phyloP scores from a whole-genome alignment of 2,888 invertebrate species.

The Leptinotarsa juncta region DNA sequence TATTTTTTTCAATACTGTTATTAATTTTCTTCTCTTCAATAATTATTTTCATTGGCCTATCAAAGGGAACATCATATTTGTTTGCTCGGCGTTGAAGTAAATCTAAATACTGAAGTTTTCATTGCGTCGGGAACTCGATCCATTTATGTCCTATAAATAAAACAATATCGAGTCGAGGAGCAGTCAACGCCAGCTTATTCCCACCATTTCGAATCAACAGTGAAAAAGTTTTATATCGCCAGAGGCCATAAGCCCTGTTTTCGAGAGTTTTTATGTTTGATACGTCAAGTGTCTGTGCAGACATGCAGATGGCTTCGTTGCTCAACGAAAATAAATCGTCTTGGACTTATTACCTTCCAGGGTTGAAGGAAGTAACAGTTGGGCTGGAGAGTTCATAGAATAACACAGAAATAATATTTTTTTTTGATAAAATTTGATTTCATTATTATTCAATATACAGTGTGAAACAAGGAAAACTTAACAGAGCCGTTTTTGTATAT shows the following conservation, averaged over 20 bases:
- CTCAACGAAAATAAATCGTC: constrained; percentile 14
- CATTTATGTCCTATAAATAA: constrained; percentile 18
- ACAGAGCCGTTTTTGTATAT: too few relatives aligned
- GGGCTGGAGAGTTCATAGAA: neutral
- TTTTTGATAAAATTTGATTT: neutral
- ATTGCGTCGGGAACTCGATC: constrained; percentile 7
- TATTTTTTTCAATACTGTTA: too few relatives aligned
- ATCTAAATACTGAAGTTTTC: neutral
- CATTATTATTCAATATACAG: too few relatives aligned
- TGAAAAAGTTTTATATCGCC: constrained; percentile 12
- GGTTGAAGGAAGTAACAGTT: neutral
- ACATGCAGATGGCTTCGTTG: constrained; percentile 14
- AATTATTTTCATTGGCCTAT: too few relatives aligned
- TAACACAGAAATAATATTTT: neutral
- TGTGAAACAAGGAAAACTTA: too few relatives aligned
- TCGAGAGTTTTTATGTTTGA: constrained; percentile 11
- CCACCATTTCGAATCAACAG: constrained; percentile 2
- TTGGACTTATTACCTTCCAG: neutral
- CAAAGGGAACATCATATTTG: too few relatives aligned
- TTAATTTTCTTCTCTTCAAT: too few relatives aligned
- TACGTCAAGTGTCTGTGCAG: constrained; percentile 5
- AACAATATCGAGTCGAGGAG: constrained; percentile 12
- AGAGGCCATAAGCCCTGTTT: constrained; percentile 17
- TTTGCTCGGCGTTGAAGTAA: neutral
- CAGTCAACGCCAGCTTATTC: constrained; percentile 3